phyloP scores from a whole-genome alignment of 35 echinoderm and acorn worm genomes.

The Stichopus chloronotus region DNA sequence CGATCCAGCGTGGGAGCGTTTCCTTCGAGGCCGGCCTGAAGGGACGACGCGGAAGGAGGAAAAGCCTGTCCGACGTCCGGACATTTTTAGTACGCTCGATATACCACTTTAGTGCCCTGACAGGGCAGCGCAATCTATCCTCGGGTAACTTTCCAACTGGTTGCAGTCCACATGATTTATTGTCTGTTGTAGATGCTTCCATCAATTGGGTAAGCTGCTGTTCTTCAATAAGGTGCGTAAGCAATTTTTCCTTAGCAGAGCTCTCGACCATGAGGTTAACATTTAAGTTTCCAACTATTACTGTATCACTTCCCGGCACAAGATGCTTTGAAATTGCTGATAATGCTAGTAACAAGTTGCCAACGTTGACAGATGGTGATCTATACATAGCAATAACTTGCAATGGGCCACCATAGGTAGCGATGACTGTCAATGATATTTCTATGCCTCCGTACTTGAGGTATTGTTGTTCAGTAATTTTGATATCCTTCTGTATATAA shows the following conservation, averaged over 20 bases:
- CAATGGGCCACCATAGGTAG: not conserved
- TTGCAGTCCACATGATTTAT: not conserved
- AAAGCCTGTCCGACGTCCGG: no score
- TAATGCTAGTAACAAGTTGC: not conserved
- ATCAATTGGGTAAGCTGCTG: not conserved
- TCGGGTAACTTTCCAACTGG: no score
- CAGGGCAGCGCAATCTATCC: no score
- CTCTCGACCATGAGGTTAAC: not conserved
- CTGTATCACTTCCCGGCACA: not conserved
- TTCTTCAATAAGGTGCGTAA: not conserved
- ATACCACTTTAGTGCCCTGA: no score
- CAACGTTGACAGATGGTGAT: not conserved
- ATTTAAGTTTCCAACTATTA: conserved; percentile 45
- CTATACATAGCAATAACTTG: conserved; percentile 46
- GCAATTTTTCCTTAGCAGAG: not conserved
- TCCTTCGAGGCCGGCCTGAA: no score
- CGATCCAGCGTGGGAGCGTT: no score
- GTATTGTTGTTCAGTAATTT: not conserved
- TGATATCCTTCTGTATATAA: not conserved
- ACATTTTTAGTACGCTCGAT: no score
- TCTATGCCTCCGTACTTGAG: not conserved
- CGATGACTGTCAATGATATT: not conserved
- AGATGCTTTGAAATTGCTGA: not conserved
- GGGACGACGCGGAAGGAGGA: no score
- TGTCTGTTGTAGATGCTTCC: not conserved